These are phyloP conservation scores for Kryptolebias marmoratus DNA, from an alignment of 2,113 vertebrate genomes.

Conservation along the genomic window DNA sequence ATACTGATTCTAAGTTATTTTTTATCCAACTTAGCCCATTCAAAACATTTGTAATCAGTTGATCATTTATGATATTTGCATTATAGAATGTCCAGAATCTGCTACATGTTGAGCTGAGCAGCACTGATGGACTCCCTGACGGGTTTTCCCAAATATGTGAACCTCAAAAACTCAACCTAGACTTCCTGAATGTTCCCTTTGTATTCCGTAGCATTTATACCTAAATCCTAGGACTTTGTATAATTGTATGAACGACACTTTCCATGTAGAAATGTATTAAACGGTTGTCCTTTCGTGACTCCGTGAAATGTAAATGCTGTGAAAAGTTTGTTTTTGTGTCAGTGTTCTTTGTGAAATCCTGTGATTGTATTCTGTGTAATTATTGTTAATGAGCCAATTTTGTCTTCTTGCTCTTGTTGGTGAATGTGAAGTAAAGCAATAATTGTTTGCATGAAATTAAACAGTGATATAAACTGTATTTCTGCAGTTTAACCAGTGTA, in stretches of 20 bases:
- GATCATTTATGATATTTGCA: slow-evolving; percentile 7
- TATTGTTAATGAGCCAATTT: slow-evolving; percentile 30
- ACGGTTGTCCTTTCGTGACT: slow-evolving; percentile 30
- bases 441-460: slow-evolving; percentile 13
- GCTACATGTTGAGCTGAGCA: slow-evolving; percentile 20
- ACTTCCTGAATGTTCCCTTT: slow-evolving; percentile 43
- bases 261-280: slow-evolving; percentile 35
- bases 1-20: not conserved
- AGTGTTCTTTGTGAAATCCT: slow-evolving; percentile 39
- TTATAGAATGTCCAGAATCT: slow-evolving; percentile 9
- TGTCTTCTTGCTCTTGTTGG: slow-evolving; percentile 13
- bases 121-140: slow-evolving; percentile 39
- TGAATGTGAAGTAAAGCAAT: slow-evolving; percentile 67
- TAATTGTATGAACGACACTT: slow-evolving; percentile 21
- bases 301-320: slow-evolving; percentile 50
- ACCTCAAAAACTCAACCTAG: slow-evolving; percentile 17
- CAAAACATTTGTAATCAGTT: slow-evolving; percentile 5
- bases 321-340: slow-evolving; percentile 14
- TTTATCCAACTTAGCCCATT: slow-evolving; percentile 29
- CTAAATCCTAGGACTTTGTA: slow-evolving; percentile 14
- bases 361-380: slow-evolving; percentile 53
- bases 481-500: not conserved
- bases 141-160: slow-evolving; percentile 53
- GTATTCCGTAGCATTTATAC: slow-evolving; percentile 52
- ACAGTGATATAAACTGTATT: not conserved